Percentiles rank a stretch among this genome's conserved stretches.
These are phyloP conservation scores for Natator depressus DNA, from an alignment of 2,113 vertebrate species.

Conservation along the genomic window DNA sequence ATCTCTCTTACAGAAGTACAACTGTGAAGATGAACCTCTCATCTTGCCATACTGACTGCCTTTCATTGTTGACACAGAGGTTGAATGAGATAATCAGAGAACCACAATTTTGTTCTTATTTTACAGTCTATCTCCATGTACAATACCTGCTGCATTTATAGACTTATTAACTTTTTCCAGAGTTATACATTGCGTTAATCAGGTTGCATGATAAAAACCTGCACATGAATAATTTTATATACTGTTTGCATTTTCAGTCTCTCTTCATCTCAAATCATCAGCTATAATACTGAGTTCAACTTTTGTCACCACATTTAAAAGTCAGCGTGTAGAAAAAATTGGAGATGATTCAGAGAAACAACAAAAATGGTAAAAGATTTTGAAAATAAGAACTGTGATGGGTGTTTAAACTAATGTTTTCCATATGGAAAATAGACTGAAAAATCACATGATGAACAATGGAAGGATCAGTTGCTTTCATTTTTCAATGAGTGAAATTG, in stretches of 20 bases:
- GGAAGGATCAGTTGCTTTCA: neutral
- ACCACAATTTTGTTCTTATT: neutral
- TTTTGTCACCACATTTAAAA: neutral
- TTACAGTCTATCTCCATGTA: neutral
- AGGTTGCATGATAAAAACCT: neutral
- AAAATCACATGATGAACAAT: neutral
- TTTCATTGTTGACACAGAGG: neutral
- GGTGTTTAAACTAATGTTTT: neutral
- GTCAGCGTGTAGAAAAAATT: neutral
- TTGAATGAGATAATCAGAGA: neutral
- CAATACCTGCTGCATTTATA: neutral
- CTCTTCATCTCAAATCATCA: neutral
- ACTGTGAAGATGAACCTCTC: neutral
- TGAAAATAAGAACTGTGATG: rapidly evolving
- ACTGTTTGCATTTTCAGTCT: neutral
- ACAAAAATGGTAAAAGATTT: neutral
- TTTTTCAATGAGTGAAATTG: neutral
- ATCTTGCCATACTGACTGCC: neutral
- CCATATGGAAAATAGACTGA: neutral
- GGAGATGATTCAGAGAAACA: neutral
- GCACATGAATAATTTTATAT: neutral
- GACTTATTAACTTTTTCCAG: neutral
- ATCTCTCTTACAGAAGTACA: neutral
- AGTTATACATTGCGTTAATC: rapidly evolving
- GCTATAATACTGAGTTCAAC: neutral